Base-by-base conservation (phyloP, 1,140 invertebrate species). In the Phenacoccus solenopsis region DNA sequence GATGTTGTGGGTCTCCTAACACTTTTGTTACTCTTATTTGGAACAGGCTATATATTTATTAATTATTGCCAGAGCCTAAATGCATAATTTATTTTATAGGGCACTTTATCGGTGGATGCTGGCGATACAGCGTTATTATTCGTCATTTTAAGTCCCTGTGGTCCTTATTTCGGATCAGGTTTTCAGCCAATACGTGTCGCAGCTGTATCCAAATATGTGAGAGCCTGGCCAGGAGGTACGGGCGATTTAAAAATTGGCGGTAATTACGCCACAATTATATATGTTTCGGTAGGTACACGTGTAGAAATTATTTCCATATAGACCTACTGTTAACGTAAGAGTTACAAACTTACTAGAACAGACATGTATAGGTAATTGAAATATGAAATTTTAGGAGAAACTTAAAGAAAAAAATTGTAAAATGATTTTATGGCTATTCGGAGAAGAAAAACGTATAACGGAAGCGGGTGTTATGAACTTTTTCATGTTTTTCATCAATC, bases 391-490 rank as follows among this genome's bases (percentile, higher is more conserved):
- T 7, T 80, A 87, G 80, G 87, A 88, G 73, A 81, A 88, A 74
- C 97, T 98, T 0, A 81, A 82, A 7, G 82, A 86, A 71, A 81
- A 85, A 75, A 93, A 92, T 4, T 87, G 93, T 69, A 94, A 99
- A 75, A 97, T 99, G 83, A 94, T 98, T 1, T 79, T 99, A 7
- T 99, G 98, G 98, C 81, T 99, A 3, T 98, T 89, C 79, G 97
- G 96, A 9, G 86, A 94, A 3, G 88, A 99, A 77, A 87, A 97
- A 78, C 86, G 96, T 77, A 76, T 99, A 1, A 99, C 98, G 0
- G 98, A 99, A 85, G 95, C 94, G 61, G 98, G 98, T 38, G 94
- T 96, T 7, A 99, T 99, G 98, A 99, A 99, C 77, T 87, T 99
- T 67, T 98, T 99, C 77, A 84, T 97, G 74, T 88, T 91, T 76